Percentiles rank a stretch among this genome's conserved stretches.
phyloP scores from a whole-genome alignment of 1,140 invertebrate species.

The Cataglyphis hispanica region DNA sequence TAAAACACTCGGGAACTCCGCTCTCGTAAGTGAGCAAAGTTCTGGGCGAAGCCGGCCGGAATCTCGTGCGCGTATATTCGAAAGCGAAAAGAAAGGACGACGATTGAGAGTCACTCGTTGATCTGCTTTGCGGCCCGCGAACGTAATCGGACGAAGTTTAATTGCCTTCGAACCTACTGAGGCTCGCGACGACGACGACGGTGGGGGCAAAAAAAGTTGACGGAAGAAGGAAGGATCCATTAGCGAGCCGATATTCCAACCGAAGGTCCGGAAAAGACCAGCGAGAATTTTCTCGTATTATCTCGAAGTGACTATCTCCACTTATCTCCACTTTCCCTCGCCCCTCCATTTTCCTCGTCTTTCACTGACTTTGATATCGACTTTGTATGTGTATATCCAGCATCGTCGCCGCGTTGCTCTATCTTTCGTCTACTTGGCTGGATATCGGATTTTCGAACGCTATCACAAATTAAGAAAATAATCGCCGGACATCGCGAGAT shows the following conservation, averaged over 20 bases:
- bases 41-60: background rate
- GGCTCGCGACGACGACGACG: background rate
- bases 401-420: conserved; percentile 31
- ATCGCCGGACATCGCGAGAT: conserved; percentile 36
- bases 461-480: conserved; percentile 31
- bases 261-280: background rate
- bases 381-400: conserved; percentile 29
- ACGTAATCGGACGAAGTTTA: conserved; percentile 60
- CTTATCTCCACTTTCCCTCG: conserved; percentile 43
- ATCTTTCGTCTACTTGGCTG: conserved; percentile 6
- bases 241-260: conserved; percentile 60
- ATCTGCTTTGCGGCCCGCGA: conserved; percentile 51
- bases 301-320: conserved; percentile 55
- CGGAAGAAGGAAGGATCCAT: conserved; percentile 61
- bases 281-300: conserved; percentile 64
- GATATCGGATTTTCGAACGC: conserved; percentile 53
- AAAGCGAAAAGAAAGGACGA: conserved; percentile 14
- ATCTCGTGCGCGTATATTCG: background rate
- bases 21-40: background rate
- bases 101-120: conserved; percentile 35
- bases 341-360: conserved; percentile 20
- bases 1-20: background rate
- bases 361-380: conserved; percentile 30
- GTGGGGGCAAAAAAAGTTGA: conserved; percentile 56
- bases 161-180: conserved; percentile 45